These are phyloP conservation scores for Aleiodes testaceus DNA, from an alignment of 2,888 invertebrate species.

Conservation along the genomic window DNA sequence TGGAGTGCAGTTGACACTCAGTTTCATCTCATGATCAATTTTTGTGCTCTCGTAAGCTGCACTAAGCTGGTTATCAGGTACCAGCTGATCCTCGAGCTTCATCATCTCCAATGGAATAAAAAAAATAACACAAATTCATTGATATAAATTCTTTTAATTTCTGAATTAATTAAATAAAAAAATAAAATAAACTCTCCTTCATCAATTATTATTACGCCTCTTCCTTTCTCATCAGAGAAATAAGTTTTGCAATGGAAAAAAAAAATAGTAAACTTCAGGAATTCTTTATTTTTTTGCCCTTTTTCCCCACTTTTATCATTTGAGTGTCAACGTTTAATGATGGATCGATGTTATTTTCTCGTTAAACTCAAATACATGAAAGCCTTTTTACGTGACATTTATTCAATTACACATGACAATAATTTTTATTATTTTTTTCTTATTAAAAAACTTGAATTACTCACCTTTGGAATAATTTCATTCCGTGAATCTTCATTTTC, in stretches of 20 bases:
- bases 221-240: too few species aligned
- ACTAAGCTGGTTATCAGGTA: constrained; percentile 51
- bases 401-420: background rate
- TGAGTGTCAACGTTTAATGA: constrained; percentile 1
- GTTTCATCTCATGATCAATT: constrained; percentile 54
- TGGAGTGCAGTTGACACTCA: constrained; percentile 54
- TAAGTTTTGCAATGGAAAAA: too few species aligned
- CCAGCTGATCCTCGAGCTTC: constrained; percentile 50
- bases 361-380: constrained; percentile 16
- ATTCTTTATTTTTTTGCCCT: background rate
- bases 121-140: too few species aligned
- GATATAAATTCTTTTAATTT: too few species aligned
- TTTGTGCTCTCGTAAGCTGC: constrained; percentile 54
- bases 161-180: too few species aligned
- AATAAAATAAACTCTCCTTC: too few species aligned
- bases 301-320: background rate
- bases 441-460: background rate
- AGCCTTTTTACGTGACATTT: background rate
- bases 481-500: background rate
- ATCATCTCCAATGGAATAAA: constrained; percentile 49
- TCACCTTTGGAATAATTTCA: background rate
- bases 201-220: too few species aligned
- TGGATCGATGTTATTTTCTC: constrained; percentile 25
- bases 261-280: too few species aligned
- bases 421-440: too few species aligned